A percentile compares a stretch with the other conserved stretches of the same genome.
Conservation (phyloP, 2,888 invertebrate species). For the Tipula lateralis region DNA sequence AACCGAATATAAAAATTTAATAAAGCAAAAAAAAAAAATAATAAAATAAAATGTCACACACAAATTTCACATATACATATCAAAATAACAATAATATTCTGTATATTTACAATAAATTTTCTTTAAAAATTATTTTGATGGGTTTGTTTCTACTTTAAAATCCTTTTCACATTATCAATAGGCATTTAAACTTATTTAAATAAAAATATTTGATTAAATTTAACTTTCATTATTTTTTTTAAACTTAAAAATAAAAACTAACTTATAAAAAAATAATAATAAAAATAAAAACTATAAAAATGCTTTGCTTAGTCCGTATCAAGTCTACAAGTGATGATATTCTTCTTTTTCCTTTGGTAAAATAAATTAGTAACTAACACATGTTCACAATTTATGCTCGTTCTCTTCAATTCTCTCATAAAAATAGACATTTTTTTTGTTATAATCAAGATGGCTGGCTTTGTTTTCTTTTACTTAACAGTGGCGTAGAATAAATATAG, state of each 20-base stretch:
- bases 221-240: background rate
- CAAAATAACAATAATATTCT: slow-evolving; percentile 2
- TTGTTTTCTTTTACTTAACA: background rate
- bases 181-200: background rate
- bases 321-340: slow-evolving; percentile 24
- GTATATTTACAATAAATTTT: background rate
- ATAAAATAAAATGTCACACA: slow-evolving; percentile 15
- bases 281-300: slow-evolving; percentile 21
- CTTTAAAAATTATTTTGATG: background rate
- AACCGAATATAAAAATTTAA: background rate
- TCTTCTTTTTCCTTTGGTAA: slow-evolving; percentile 24
- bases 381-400: background rate
- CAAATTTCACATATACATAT: background rate
- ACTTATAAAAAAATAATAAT: background rate
- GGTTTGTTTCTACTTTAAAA: background rate
- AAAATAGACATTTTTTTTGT: slow-evolving; percentile 12
- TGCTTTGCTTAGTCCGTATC: slow-evolving; percentile 24
- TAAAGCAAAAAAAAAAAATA: background rate
- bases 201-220: background rate
- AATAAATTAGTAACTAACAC: background rate
- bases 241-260: background rate
- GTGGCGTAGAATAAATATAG: background rate
- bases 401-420: background rate
- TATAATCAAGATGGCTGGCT: slow-evolving; percentile 11
- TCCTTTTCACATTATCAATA: background rate